A percentile compares a stretch with the other conserved stretches of the same genome.
Evolutionary conservation across 92 coral and sea anemone species (phyloP).

Genomic region (Siderastrea siderea): DNA sequence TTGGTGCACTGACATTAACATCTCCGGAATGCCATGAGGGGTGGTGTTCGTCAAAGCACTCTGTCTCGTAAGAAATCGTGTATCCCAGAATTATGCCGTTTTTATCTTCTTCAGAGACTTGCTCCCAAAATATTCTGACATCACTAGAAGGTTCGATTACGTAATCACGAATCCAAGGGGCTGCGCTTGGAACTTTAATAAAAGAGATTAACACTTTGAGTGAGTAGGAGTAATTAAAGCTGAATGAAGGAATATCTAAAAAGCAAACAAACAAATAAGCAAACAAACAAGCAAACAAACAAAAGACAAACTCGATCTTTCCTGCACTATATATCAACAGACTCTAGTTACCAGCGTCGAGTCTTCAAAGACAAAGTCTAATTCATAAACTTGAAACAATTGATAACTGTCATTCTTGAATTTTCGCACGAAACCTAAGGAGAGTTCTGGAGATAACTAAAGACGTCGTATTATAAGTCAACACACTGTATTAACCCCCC

Average conservation of each 20-base stretch:
- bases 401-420: too few relatives aligned
- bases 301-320: neutral
- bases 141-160: neutral
- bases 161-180: neutral
- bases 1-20: slow-evolving; percentile 3
- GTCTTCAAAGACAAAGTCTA: too few relatives aligned
- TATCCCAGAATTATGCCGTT: slow-evolving; percentile 79
- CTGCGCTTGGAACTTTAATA: slow-evolving; percentile 7
- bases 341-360: too few relatives aligned
- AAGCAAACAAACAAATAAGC: neutral
- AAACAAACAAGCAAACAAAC: neutral
- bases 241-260: neutral
- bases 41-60: neutral
- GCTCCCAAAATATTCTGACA: slow-evolving; percentile 61
- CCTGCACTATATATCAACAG: too few relatives aligned
- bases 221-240: too few relatives aligned
- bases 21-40: neutral
- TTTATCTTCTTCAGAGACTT: slow-evolving; percentile 46
- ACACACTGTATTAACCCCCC: too few relatives aligned
- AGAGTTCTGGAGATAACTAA: too few relatives aligned
- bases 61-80: neutral
- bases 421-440: too few relatives aligned
- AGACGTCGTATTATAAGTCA: too few relatives aligned
- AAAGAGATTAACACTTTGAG: too few relatives aligned
- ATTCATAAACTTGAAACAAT: too few relatives aligned